These are phyloP conservation scores for Herpetotheres cachinnans DNA, from an alignment of 2,113 vertebrate species.

Conservation along the genomic window DNA sequence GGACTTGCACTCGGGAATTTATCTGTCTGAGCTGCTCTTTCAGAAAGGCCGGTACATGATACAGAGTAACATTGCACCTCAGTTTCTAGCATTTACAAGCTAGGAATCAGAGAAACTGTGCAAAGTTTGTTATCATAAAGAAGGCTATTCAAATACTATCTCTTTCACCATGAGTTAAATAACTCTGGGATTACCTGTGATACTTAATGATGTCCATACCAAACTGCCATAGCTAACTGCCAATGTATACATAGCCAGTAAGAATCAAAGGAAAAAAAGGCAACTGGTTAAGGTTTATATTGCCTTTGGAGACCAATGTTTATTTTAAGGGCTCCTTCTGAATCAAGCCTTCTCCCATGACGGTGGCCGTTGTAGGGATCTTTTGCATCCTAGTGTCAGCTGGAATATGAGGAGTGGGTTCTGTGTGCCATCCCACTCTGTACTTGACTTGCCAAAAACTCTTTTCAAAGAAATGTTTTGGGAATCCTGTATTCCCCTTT, in stretches of 20 bases:
- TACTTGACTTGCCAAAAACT: not conserved
- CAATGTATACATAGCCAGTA: not conserved
- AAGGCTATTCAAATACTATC: not conserved
- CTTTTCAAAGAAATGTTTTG: not conserved
- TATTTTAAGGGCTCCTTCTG: not conserved
- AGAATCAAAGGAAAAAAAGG: not conserved
- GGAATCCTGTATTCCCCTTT: not conserved
- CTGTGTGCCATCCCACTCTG: not conserved
- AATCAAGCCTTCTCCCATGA: not conserved
- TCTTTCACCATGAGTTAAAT: not conserved
- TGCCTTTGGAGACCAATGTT: not conserved
- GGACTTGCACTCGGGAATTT: not conserved
- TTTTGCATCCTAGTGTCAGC: not conserved
- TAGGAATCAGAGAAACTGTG: not conserved
- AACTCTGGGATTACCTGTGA: not conserved
- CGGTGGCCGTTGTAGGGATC: not conserved
- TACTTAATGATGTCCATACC: not conserved
- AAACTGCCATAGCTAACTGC: fast-evolving
- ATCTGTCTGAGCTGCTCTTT: not conserved
- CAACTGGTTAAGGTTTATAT: not conserved
- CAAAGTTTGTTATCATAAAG: not conserved
- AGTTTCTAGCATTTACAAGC: too few relatives aligned
- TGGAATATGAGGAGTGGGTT: not conserved
- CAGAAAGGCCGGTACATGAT: not conserved
- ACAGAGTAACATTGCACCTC: not conserved